phyloP scores from a whole-genome alignment of 2,113 vertebrate species.

The Apodemus sylvaticus region DNA sequence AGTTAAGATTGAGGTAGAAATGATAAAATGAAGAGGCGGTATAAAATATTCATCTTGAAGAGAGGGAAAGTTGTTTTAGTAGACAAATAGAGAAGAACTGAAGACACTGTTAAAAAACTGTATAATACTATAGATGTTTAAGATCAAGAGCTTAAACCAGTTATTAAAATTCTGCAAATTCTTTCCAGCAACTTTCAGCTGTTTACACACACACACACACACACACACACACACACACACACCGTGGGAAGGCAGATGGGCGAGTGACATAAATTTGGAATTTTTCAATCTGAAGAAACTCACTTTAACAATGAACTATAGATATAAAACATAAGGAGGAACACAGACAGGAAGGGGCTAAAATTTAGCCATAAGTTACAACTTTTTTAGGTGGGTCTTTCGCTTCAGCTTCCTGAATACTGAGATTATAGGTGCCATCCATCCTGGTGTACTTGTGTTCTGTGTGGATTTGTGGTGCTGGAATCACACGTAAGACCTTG shows the following conservation, averaged over 20 bases:
- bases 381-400: not conserved
- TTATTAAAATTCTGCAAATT: not conserved
- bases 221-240: no score
- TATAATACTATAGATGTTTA: not conserved
- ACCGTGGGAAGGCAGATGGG: not conserved
- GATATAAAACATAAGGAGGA: not conserved
- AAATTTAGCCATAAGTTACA: not conserved
- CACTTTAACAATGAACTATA: not conserved
- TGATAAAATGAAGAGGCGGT: not conserved
- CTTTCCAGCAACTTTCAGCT: not conserved
- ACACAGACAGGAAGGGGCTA: not conserved
- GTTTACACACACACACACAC: no score
- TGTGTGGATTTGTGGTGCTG: not conserved
- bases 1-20: not conserved
- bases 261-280: not conserved
- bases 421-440: not conserved
- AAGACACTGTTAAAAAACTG: not conserved
- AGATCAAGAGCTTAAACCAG: conserved; percentile 8
- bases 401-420: not conserved
- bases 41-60: not conserved
- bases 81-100: not conserved
- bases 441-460: not conserved
- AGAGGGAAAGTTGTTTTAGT: not conserved
- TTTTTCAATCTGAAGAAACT: conserved; percentile 32
- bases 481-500: not conserved